Conservation (phyloP, 2,888 invertebrate genomes). For the Caenorhabditis auriculariae region DNA sequence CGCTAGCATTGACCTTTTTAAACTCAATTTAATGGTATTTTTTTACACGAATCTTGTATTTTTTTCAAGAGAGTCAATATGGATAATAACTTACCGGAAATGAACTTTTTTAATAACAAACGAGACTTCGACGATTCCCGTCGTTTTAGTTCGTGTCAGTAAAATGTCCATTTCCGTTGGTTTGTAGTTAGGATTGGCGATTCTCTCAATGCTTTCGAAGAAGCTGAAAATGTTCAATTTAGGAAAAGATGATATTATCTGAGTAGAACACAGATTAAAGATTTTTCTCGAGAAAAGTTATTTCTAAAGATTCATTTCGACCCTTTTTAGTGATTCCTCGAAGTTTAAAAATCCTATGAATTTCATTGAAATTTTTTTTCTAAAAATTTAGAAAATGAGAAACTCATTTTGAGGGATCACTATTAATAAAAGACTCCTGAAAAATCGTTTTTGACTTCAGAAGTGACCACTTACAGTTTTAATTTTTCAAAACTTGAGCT, state of each 20-base stretch:
- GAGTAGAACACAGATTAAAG: background rate
- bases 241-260: background rate
- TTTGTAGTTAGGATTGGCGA: conserved; percentile 42
- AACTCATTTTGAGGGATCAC: no score
- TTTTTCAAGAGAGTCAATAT: background rate
- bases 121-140: conserved; percentile 45
- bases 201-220: conserved; percentile 52
- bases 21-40: background rate
- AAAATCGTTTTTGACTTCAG: no score
- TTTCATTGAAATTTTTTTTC: no score
- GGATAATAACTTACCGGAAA: conserved; percentile 24
- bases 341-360: no score
- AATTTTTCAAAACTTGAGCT: no score
- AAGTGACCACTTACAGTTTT: no score
- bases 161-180: conserved; percentile 56
- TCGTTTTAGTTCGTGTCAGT: conserved; percentile 54
- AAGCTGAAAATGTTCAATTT: conserved; percentile 52
- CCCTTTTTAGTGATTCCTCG: no score
- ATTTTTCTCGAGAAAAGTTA: background rate
- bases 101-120: conserved; percentile 45
- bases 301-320: no score
- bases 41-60: no score
- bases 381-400: no score
- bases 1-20: background rate
- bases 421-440: no score